These are phyloP conservation scores for Eupithecia tripunctaria DNA, from an alignment of 2,888 invertebrate species.

Conservation along the genomic window DNA sequence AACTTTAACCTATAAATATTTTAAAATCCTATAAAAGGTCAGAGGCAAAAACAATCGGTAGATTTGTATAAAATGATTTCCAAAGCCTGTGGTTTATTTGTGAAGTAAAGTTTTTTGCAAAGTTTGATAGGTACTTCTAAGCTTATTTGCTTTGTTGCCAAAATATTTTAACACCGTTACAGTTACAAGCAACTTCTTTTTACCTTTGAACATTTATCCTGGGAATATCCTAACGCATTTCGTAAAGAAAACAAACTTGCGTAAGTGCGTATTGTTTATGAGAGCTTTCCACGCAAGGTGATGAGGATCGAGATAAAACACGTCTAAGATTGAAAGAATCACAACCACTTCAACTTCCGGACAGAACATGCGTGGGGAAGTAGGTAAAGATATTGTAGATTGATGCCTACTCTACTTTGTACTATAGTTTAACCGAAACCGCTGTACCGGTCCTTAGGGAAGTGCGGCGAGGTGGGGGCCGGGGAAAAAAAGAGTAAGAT, in stretches of 20 bases:
- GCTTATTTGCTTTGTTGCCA: constrained; percentile 4
- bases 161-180: neutral
- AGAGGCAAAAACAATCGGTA: neutral
- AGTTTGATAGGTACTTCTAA: constrained; percentile 7
- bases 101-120: constrained; percentile 16
- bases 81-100: constrained; percentile 20
- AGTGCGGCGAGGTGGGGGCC: too few relatives aligned
- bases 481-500: too few relatives aligned
- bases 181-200: neutral
- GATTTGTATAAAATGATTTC: neutral
- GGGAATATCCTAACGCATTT: constrained; percentile 8
- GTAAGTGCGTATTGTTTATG: constrained; percentile 29
- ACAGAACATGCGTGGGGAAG: neutral
- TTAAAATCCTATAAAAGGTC: constrained; percentile 2
- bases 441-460: too few relatives aligned
- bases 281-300: constrained; percentile 24
- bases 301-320: constrained; percentile 30
- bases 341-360: constrained; percentile 17
- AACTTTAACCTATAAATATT: neutral
- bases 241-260: constrained; percentile 9
- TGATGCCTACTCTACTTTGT: neutral
- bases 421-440: too few relatives aligned
- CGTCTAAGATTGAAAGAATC: constrained; percentile 17
- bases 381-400: neutral
- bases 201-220: constrained; percentile 4